Conservation (phyloP, 2,888 invertebrate species). For the Escarpia spicata region DNA sequence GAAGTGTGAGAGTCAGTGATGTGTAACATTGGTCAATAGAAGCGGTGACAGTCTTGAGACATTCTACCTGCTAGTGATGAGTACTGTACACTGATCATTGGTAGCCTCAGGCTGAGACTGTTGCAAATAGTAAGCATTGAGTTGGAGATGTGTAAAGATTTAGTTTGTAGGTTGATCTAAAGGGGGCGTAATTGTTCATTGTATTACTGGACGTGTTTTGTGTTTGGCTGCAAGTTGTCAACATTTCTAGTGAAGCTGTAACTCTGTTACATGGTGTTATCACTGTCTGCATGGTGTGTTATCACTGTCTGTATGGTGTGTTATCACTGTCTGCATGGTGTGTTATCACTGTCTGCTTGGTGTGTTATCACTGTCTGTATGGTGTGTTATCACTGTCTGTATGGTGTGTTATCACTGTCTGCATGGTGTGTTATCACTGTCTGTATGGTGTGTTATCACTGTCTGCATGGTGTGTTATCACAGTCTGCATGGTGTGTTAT, state of each 20-base stretch:
- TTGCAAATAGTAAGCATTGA: not conserved
- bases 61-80: not conserved
- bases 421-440: no score
- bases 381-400: no score
- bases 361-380: no score
- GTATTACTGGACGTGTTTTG: not conserved
- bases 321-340: no score
- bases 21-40: not conserved
- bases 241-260: not conserved
- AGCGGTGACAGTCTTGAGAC: not conserved
- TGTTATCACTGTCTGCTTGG: no score
- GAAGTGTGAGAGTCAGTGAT: not conserved
- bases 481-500: no score
- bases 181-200: not conserved
- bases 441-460: not conserved
- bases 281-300: not conserved
- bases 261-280: not conserved
- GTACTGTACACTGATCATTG: not conserved
- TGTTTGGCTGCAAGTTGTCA: not conserved
- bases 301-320: not conserved
- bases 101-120: not conserved
- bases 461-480: no score
- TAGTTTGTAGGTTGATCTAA: not conserved
- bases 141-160: not conserved
- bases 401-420: no score